Evolutionary conservation across 1,140 invertebrate species (phyloP), one percentile per base, ranked within the genome.

Genomic region (Cecropterus lyciades): DNA sequence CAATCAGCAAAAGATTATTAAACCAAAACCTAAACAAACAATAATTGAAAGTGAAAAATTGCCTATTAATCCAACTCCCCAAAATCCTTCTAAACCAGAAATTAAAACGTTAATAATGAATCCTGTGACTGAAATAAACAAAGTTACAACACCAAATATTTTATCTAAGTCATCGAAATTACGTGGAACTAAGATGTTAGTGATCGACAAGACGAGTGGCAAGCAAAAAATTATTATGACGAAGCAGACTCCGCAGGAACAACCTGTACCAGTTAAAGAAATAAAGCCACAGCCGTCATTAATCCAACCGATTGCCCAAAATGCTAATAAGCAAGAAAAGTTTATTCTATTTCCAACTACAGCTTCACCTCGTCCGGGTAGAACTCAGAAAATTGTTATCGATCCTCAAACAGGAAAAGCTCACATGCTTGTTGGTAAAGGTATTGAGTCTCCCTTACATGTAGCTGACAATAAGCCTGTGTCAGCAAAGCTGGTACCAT

Each of bases 291-390:
- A 82, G 56, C 37, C 72, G 8, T 53, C 78, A 4, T 30, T 64
- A 20, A 69, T 86, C 51, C 85, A 87, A 63, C 27, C 81, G 16
- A 73, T 74, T n/a, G 60, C 81, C 13, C 84, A 88, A 69, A 76
- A 20, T 65, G 87, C 89, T 17, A 75, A 76, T 1, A 93, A 94
- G 74, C 72, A 92, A 0, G 93, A 94, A 20, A 95, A 95, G 70
- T 95, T 94, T 70, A 93, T 95, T 3, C 93, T 95, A 40, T 91
- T 95, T 20, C 93, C 94, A 6, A 91, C 94, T 3, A 74, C 89
- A 0, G 90, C 65, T 8, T 77, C 91, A 8, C 82, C 87, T 16
- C 80, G 88, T 0, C 75, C 78, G 5, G 69, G 67, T 1, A 80
- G 82, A 33, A 79, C 84, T 10, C 91, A 92, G 70, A 92, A 92